Evolutionary conservation across 2,113 vertebrate genomes (phyloP), one percentile per base, ranked within the genome.

Genomic region (Anhinga rufa): DNA sequence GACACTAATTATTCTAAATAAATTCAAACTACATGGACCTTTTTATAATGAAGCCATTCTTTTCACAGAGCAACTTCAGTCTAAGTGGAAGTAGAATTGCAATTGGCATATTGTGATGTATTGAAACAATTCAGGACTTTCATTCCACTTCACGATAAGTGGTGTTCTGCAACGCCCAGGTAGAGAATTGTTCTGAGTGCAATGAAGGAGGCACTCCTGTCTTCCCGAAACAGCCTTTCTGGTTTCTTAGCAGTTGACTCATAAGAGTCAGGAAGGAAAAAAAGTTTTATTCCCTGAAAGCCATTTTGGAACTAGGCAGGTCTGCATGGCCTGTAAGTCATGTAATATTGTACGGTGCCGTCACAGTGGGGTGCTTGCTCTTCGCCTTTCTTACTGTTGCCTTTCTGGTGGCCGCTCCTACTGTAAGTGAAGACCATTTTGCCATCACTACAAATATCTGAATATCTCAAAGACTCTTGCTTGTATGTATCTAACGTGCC

Each of bases 1-100:
- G 88, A 75, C 84, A 78, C 48, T 91, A 91, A 93, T 95, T 94
- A 90, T 75, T 93, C 89, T 88, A 90, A 96, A 92, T 90, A 95
- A 96, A 90, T 93, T 91, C 62, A 71, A 86, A 90, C 69, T 93
- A 19, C 75, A 22, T 48, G 17, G 64, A 62, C 78, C 75, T 29
- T 92, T 82, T 55, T 88, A 25, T 88, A 90, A 92, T 69, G 81
- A 95, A 96, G 66, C 75, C 77, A 79, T 96, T 93, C 42, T 94
- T 95, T 83, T 86, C 36, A n/a, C 78, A 52, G 40, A 93, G 57
- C 34, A 90, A n/a, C 80, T 66, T 82, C 19, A 74, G 49, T 74
- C 40, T 86, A 60, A 65, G n/a, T 83, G 71, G 54, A 83, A 74
- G 36, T 25, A 68, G 60, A 88, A 91, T 29, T 90, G 46, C 78